These are phyloP conservation scores for Isurus oxyrinchus DNA, from an alignment of 2,113 vertebrate species.

Conservation along the genomic window DNA sequence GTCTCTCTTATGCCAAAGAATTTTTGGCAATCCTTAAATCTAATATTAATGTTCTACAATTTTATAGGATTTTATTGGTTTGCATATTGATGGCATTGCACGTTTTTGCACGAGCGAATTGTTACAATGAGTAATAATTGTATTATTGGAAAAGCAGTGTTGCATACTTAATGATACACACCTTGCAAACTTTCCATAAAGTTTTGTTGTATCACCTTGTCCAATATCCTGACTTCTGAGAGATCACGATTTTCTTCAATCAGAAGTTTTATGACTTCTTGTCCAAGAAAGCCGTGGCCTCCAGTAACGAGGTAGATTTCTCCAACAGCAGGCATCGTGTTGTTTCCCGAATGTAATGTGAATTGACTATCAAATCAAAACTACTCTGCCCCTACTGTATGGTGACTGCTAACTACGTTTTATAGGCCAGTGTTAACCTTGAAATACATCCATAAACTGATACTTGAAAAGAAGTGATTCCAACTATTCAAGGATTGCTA, in stretches of 20 bases:
- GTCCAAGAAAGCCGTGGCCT: slow-evolving; percentile 13
- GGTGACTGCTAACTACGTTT: neutral
- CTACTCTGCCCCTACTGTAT: neutral
- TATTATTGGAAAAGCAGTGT: neutral
- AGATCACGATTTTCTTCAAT: neutral
- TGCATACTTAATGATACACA: neutral
- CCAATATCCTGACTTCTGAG: slow-evolving; percentile 13
- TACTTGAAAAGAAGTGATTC: neutral
- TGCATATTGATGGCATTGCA: neutral
- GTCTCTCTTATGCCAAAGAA: neutral
- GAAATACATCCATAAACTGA: neutral
- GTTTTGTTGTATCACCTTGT: neutral
- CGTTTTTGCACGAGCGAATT: neutral
- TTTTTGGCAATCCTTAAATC: neutral
- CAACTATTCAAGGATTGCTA: neutral
- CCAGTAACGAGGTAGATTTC: neutral
- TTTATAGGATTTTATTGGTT: neutral
- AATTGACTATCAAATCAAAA: too few species aligned
- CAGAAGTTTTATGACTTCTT: neutral
- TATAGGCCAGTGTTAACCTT: neutral
- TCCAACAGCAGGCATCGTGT: neutral
- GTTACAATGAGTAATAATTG: neutral
- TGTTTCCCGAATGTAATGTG: too few species aligned
- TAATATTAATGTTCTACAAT: neutral
- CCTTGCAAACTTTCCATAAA: neutral